Evolutionary conservation across 92 coral and sea anemone genomes (phyloP), one percentile per base, ranked within the genome.

Genomic region (Epizoanthus scotinus): DNA sequence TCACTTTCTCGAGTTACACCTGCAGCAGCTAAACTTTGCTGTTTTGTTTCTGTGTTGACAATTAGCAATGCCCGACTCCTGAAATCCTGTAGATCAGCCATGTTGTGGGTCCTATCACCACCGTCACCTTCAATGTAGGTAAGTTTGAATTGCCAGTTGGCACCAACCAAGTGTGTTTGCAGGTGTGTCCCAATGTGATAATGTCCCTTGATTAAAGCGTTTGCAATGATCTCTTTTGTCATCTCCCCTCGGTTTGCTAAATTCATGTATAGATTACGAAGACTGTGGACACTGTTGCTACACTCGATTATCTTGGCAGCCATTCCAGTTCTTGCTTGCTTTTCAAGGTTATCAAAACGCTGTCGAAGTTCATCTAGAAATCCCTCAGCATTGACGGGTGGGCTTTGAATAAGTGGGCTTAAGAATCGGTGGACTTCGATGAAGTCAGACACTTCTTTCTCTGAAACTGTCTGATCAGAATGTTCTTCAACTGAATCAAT

Each of bases 401-500:
- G 82, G 67, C 55, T 79, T 28, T 75, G 78, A 5, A 92, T 38
- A 38, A 95, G 70, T 25, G 73, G 85, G 36, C 91, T 87, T 26
- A 92, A 56, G 78, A 95, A 95, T n/a, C 98, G 86, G 74, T 95
- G 98, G 3, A 89, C 95, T 55, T 92, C 98, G 31, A 95, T 95
- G 56, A 95, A 90, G 71, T 95, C 86, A 2, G 98, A 95, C 47
- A 95, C 98, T 2, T 81, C 84, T 10, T 97, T 86, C 70, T 90
- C 98, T 12, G 94, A 94, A 59, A 95, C 92, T 60, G 93, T 84
- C 62, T 92, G 97, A 36, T 95, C 98, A 5, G 98, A 95, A 84
- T 92, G 98, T 79, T 95, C 98, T 75, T 95, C 98, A 8, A 95
- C 98, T 62, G 97, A 97, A 75, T 95, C 98, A 47, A 95, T 86